Evolutionary conservation across 2,113 vertebrate species (phyloP).

Genomic region (Otocyon megalotis): DNA sequence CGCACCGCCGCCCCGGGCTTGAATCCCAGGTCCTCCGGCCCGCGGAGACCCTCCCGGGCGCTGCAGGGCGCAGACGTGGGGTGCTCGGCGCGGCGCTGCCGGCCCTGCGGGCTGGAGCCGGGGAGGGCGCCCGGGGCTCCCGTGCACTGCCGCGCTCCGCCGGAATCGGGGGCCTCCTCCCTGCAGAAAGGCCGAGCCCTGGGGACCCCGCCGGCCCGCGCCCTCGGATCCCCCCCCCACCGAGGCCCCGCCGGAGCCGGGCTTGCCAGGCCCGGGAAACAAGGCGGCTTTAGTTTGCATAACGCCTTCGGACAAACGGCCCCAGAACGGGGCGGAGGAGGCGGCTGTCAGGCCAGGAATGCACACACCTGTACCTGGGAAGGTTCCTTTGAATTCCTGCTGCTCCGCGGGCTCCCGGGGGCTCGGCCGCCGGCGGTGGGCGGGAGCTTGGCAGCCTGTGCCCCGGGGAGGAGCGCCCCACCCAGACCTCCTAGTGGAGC

Average conservation of each 20-base stretch:
- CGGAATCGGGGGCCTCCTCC: too few species aligned
- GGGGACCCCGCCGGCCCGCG: neutral
- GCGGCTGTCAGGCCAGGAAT: constrained; percentile 58
- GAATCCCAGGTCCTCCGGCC: neutral
- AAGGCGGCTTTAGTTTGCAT: constrained; percentile 39
- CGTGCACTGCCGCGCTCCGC: too few species aligned
- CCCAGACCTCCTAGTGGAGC: constrained; percentile 67
- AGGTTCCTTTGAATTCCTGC: constrained; percentile 67
- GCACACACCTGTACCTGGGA: constrained; percentile 59
- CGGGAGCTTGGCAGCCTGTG: constrained; percentile 60
- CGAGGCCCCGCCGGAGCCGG: neutral
- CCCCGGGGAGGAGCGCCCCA: constrained; percentile 27
- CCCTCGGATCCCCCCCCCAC: neutral
- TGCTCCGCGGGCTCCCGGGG: constrained; percentile 4
- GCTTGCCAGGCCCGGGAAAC: neutral
- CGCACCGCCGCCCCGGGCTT: fast-evolving
- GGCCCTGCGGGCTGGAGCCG: neutral
- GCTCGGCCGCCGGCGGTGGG: constrained; percentile 26
- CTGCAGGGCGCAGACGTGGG: fast-evolving
- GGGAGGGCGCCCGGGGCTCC: neutral
- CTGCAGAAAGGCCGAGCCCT: neutral
- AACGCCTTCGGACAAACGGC: constrained; percentile 69
- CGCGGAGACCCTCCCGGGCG: fast-evolving
- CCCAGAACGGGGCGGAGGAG: constrained; percentile 20
- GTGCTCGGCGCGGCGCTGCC: too few species aligned